Evolutionary conservation across 2,113 vertebrate genomes (phyloP).

Genomic region (Maccullochella peelii): DNA sequence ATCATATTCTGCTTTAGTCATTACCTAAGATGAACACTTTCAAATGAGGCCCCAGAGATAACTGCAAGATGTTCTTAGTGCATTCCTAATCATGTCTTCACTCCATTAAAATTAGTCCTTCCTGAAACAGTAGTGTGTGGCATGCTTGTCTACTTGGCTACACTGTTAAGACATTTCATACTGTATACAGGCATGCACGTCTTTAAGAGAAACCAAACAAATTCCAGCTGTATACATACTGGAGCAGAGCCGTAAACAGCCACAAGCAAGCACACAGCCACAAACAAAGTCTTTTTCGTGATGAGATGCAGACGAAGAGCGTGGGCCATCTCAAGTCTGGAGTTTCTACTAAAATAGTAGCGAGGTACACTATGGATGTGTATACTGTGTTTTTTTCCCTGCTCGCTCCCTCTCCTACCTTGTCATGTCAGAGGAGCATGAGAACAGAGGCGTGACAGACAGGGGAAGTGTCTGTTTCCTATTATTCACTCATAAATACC

Average conservation of each 20-base stretch:
- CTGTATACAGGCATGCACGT: slow-evolving; percentile 3
- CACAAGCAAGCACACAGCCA: slow-evolving; percentile 25
- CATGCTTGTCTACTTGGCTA: background rate
- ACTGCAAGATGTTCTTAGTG: background rate
- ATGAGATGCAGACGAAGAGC: slow-evolving; percentile 35
- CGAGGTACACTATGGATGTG: background rate
- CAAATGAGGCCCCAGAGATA: background rate
- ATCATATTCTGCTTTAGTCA: background rate
- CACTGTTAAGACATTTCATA: slow-evolving; percentile 15
- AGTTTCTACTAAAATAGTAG: slow-evolving; percentile 11
- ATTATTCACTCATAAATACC: slow-evolving; percentile 69
- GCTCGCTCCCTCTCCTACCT: background rate
- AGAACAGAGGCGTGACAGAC: slow-evolving; percentile 56
- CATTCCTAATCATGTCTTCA: background rate
- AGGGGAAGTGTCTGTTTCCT: slow-evolving; percentile 84
- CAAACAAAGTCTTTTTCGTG: slow-evolving; percentile 19
- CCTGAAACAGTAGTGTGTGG: background rate
- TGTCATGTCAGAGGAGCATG: slow-evolving; percentile 28
- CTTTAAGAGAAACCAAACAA: slow-evolving; percentile 44
- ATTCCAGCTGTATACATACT: slow-evolving; percentile 66
- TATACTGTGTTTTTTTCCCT: background rate
- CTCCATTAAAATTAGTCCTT: background rate
- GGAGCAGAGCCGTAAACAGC: slow-evolving; percentile 54
- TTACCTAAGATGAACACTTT: background rate
- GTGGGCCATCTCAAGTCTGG: background rate